phyloP scores from a whole-genome alignment of 1,140 invertebrate species.

The Parapsyche elsis region DNA sequence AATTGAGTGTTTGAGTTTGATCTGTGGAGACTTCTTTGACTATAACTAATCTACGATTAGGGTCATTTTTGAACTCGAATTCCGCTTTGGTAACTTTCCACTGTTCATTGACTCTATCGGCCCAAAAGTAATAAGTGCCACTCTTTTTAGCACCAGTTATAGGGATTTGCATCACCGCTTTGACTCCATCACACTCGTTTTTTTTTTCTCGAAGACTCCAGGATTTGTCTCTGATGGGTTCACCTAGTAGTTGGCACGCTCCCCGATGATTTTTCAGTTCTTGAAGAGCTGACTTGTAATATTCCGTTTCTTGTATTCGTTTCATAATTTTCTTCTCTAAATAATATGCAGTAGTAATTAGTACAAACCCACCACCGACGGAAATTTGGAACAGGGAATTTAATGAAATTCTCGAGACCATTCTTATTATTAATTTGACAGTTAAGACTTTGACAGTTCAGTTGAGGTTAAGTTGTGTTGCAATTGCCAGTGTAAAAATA shows the following conservation, averaged over 20 bases:
- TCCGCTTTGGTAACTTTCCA: conserved; percentile 68
- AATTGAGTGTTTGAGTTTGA: background rate
- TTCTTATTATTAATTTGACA: too few relatives aligned
- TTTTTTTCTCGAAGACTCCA: conserved; percentile 68
- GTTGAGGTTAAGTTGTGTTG: too few relatives aligned
- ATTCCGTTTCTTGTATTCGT: conserved; percentile 65
- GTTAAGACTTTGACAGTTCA: too few relatives aligned
- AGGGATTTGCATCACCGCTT: conserved; percentile 71
- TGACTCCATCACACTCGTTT: conserved; percentile 67
- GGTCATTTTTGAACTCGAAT: conserved; percentile 67
- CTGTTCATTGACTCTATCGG: conserved; percentile 61
- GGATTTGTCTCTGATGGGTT: conserved; percentile 73
- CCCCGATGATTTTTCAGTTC: conserved; percentile 67
- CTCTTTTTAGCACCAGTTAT: conserved; percentile 71
- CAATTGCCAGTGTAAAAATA: too few relatives aligned
- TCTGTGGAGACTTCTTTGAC: conserved; percentile 31
- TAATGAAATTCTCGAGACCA: background rate
- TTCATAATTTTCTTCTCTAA: conserved; percentile 64
- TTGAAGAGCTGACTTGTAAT: conserved; percentile 70
- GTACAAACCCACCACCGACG: conserved; percentile 15
- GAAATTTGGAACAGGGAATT: background rate
- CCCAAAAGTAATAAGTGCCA: conserved; percentile 70
- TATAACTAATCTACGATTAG: conserved; percentile 62
- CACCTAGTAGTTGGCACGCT: conserved; percentile 70
- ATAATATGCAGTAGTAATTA: conserved; percentile 46